A percentile compares a stretch with the other conserved stretches of the same genome.
Evolutionary conservation across 2,797 vertebrate genomes (phyloP).

Genomic region (Lophius americanus): DNA sequence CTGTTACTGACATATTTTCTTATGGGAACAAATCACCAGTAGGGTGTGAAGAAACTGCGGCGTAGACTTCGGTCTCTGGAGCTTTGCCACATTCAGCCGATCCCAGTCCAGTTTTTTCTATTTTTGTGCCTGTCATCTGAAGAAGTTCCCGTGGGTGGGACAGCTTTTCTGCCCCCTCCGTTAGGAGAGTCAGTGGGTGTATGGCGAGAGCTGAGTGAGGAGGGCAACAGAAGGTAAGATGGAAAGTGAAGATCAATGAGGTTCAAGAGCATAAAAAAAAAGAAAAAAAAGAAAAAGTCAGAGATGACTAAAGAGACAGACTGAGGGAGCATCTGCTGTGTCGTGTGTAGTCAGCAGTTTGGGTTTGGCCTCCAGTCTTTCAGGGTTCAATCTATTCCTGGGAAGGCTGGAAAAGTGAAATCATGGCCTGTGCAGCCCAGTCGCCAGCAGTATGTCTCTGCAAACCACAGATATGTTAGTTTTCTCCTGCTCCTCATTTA

Average conservation of each 20-base stretch:
- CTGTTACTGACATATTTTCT: conserved; percentile 83
- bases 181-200: conserved; percentile 16
- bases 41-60: conserved; percentile 51
- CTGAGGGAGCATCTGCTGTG: conserved; percentile 45
- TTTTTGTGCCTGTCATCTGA: conserved; percentile 34
- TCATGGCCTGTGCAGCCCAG: background rate
- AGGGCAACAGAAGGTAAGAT: conserved; percentile 28
- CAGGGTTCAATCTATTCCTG: conserved; percentile 29
- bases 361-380: conserved; percentile 29
- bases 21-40: conserved; percentile 81
- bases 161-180: background rate
- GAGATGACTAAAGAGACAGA: conserved; percentile 30
- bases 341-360: conserved; percentile 43
- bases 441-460: too few species aligned
- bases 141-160: conserved; percentile 50
- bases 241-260: conserved; percentile 36
- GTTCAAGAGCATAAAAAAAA: conserved; percentile 11
- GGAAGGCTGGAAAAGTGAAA: conserved; percentile 30
- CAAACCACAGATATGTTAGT: too few species aligned
- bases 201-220: conserved; percentile 23
- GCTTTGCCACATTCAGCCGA: conserved; percentile 64
- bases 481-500: too few species aligned
- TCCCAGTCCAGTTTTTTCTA: conserved; percentile 57
- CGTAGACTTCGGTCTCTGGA: conserved; percentile 48
- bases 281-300: conserved; percentile 18